These are phyloP conservation scores for Cotesia typhae DNA, from an alignment of 1,140 invertebrate species.

Conservation along the genomic window DNA sequence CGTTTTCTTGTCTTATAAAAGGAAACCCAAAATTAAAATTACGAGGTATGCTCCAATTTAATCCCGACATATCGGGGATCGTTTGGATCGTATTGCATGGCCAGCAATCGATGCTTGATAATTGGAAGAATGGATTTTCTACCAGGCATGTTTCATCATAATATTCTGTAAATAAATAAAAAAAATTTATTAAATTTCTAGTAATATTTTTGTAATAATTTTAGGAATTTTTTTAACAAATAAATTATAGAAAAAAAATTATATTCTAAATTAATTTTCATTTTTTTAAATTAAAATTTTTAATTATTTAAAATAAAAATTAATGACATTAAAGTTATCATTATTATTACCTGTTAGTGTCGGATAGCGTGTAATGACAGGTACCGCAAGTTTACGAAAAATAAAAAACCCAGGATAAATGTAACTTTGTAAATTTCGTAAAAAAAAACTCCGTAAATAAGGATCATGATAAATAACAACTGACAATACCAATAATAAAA, in stretches of 20 bases:
- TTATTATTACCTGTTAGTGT: conserved; percentile 68
- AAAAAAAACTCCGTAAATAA: conserved; percentile 65
- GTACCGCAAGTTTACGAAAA: conserved; percentile 71
- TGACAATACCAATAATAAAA: conserved; percentile 45
- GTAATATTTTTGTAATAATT: background rate
- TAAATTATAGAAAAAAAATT: background rate
- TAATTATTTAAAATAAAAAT: background rate
- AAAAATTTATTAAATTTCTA: conserved; percentile 24
- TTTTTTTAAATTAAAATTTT: conserved; percentile 3
- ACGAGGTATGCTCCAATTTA: conserved; percentile 48
- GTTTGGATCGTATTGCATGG: conserved; percentile 74
- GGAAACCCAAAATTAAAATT: conserved; percentile 57
- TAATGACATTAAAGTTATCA: too few species aligned
- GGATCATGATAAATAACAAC: conserved; percentile 62
- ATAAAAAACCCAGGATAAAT: conserved; percentile 75
- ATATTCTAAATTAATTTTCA: conserved; percentile 11
- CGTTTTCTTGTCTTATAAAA: conserved; percentile 50
- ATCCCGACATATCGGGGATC: conserved; percentile 66
- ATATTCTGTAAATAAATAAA: conserved; percentile 68
- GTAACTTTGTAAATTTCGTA: conserved; percentile 73
- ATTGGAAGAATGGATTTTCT: conserved; percentile 78
- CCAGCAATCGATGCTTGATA: conserved; percentile 79
- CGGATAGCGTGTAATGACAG: conserved; percentile 70
- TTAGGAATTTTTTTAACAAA: too few species aligned
- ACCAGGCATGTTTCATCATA: conserved; percentile 83